phyloP scores from a whole-genome alignment of 23 tunicate genomes.

The Diplosoma virens region DNA sequence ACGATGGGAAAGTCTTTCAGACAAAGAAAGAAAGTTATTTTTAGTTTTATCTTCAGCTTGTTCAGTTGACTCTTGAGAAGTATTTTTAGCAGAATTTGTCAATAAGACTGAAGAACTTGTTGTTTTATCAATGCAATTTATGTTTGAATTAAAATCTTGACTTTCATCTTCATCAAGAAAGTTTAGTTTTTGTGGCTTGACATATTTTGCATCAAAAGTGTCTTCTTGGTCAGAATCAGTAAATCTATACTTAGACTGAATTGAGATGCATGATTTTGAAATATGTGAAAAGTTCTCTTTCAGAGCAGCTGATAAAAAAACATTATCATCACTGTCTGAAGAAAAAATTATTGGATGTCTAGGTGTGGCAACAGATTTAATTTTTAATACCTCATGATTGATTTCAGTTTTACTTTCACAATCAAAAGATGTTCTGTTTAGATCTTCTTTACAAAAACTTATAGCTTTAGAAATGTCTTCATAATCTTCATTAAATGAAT shows the following conservation, averaged over 20 bases:
- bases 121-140: background rate
- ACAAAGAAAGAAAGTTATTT: background rate
- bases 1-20: background rate
- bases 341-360: conserved; percentile 16
- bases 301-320: conserved; percentile 5
- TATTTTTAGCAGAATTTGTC: background rate
- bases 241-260: background rate
- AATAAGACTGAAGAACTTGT: background rate
- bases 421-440: background rate
- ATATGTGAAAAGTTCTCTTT: too few relatives aligned
- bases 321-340: conserved; percentile 44
- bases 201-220: background rate
- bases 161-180: background rate
- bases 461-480: background rate
- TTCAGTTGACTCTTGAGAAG: too few relatives aligned
- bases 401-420: background rate
- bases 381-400: background rate
- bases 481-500: background rate
- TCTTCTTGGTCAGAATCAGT: conserved; percentile 18
- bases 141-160: background rate
- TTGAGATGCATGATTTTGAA: too few relatives aligned
- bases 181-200: background rate
- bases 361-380: conserved; percentile 38
- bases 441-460: background rate
- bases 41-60: background rate